Conservation (phyloP, 2,797 vertebrate genomes). For the Hydrophis major region DNA sequence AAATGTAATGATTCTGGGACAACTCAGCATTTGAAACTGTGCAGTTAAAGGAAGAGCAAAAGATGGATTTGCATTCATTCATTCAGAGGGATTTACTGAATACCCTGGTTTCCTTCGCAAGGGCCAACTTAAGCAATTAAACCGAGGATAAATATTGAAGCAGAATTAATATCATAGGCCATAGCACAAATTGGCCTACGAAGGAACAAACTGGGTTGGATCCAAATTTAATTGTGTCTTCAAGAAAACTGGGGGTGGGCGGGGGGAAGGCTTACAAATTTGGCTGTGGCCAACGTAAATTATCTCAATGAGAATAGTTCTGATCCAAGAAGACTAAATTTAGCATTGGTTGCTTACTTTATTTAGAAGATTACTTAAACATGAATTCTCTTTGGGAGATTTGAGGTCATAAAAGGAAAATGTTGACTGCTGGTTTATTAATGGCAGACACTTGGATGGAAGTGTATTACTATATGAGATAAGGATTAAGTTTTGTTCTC, state of each 20-base stretch:
- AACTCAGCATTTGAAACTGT: constrained; percentile 2
- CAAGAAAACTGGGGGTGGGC: not conserved
- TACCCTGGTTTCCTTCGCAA: not conserved
- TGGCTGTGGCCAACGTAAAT: not conserved
- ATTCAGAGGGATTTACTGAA: constrained; percentile 21
- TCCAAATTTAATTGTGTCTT: not conserved
- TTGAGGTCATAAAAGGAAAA: not conserved
- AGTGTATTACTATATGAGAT: not conserved
- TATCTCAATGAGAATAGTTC: not conserved
- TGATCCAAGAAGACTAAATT: not conserved
- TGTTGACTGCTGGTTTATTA: not conserved
- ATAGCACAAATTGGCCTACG: not conserved
- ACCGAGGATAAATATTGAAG: not conserved
- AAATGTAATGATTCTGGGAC: constrained; percentile 40
- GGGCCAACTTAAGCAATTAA: not conserved
- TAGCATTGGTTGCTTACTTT: not conserved
- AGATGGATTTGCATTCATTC: constrained; percentile 51
- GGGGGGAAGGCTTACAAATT: not conserved
- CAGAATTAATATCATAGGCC: too few relatives aligned
- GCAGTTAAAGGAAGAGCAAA: not conserved
- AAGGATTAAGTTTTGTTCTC: not conserved
- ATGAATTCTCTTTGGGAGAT: not conserved
- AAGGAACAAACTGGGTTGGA: not conserved
- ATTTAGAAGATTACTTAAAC: not conserved
- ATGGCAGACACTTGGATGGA: not conserved